Evolutionary conservation across 1,140 invertebrate genomes (phyloP).

Genomic region (Heliconius congener): DNA sequence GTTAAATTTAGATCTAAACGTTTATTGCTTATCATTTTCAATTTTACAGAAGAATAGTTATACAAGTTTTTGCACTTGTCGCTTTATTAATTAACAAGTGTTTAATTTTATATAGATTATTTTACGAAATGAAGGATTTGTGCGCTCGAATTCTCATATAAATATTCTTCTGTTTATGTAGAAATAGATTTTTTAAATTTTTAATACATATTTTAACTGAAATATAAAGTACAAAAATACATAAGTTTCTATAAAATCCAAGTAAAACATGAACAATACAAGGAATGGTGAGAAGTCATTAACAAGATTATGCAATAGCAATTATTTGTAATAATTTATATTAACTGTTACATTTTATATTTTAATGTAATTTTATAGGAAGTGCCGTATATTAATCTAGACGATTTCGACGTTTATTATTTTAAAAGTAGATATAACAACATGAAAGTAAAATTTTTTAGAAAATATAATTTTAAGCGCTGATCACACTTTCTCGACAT

Average conservation of each 20-base stretch:
- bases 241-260: slow-evolving; percentile 52
- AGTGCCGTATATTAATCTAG: slow-evolving; percentile 34
- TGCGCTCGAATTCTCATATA: slow-evolving; percentile 42
- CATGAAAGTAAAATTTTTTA: not conserved
- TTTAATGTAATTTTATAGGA: slow-evolving; percentile 39
- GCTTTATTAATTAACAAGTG: not conserved
- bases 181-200: slow-evolving; percentile 41
- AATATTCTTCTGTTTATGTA: slow-evolving; percentile 39
- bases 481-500: not conserved
- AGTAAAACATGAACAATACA: slow-evolving; percentile 55
- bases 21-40: slow-evolving; percentile 36
- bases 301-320: slow-evolving; percentile 52
- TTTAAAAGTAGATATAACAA: slow-evolving; percentile 18
- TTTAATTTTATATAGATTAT: not conserved
- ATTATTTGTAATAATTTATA: slow-evolving; percentile 38
- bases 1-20: slow-evolving; percentile 29
- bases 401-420: slow-evolving; percentile 46
- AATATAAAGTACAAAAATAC: slow-evolving; percentile 54
- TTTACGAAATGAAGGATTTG: slow-evolving; percentile 27
- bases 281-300: slow-evolving; percentile 66
- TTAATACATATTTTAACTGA: slow-evolving; percentile 36
- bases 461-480: not conserved
- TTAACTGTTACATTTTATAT: slow-evolving; percentile 34
- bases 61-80: slow-evolving; percentile 15
- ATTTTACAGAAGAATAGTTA: slow-evolving; percentile 41